Evolutionary conservation across 2,888 invertebrate genomes (phyloP), one percentile per base, ranked within the genome.

Genomic region (Drosophila falleni): DNA sequence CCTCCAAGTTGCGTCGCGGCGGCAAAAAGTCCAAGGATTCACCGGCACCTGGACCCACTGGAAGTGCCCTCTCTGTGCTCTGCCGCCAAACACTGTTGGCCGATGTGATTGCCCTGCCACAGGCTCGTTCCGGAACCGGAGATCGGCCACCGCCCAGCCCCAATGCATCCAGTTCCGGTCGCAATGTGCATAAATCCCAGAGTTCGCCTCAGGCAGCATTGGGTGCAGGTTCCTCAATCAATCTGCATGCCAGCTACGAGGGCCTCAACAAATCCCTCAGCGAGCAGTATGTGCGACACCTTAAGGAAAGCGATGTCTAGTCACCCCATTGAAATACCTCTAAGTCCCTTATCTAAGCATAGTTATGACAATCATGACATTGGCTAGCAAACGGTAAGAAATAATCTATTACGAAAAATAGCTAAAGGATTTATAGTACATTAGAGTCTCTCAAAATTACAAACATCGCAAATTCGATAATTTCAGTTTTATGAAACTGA

Each of bases 71-170:
- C 0, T 95, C 96, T 0, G 94, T 95, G 2, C 93, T 97, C 5
- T 97, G 96, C 79, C 93, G 96, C 1, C 97, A 97, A 90, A 96
- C 96, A 85, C 92, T 97, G 4, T 92, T 96, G 5, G 96, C 96
- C 11, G 94, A 95, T 83, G 93, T 95, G 11, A 89, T 90, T 47
- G 87, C 89, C 0, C 49, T 85, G 33, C 89, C 91, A 3, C 82
- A 90, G 69, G 66, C 65, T 1, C 62, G 78, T 8, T 64, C 49
- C 0, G 61, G 59, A 3, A 65, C 49, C 0, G 61, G 59, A 3
- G 78, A 71, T 10, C 69, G 68, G 8, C 88, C 82, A 5, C 74
- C 82, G 5, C 50, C 80, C 5, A 83, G 80, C 77, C 82, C 82
- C 19, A 78, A 55, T 33, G 31, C 62, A 1, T 42, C 54, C 19